These are phyloP conservation scores for Oegoconia quadripuncta DNA, from an alignment of 2,888 invertebrate species.

Conservation along the genomic window DNA sequence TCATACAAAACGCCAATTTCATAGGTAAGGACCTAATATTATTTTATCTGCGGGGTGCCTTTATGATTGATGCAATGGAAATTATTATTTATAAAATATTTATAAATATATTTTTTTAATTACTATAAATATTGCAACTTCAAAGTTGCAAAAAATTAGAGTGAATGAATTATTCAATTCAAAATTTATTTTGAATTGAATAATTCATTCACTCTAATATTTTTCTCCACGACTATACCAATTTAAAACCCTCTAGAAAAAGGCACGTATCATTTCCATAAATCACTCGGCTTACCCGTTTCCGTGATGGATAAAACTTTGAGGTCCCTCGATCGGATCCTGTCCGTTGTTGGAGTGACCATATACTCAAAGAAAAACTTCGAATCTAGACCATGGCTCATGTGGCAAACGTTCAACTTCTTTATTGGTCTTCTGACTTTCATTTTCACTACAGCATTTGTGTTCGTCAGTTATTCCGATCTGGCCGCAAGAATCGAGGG, in stretches of 20 bases:
- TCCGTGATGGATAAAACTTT: conserved; percentile 50
- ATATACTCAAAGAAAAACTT: conserved; percentile 51
- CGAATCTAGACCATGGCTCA: conserved; percentile 45
- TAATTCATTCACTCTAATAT: neutral
- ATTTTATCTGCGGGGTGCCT: too few relatives aligned
- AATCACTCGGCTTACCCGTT: conserved; percentile 22
- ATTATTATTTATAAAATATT: too few relatives aligned
- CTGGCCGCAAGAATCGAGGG: conserved; percentile 55
- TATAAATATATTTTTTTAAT: neutral
- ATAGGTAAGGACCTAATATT: too few relatives aligned
- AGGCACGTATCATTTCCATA: conserved; percentile 20
- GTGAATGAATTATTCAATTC: neutral
- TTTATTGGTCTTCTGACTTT: conserved; percentile 48
- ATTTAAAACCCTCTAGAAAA: conserved; percentile 28
- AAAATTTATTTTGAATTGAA: too few relatives aligned
- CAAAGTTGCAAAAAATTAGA: neutral
- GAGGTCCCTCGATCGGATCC: conserved; percentile 43
- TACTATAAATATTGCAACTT: neutral
- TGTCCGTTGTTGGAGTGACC: conserved; percentile 52
- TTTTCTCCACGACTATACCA: conserved; percentile 25
- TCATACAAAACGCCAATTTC: too few relatives aligned
- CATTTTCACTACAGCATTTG: conserved; percentile 54
- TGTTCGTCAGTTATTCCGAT: conserved; percentile 37
- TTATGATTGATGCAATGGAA: too few relatives aligned
- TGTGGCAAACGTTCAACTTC: conserved; percentile 51